A percentile compares a stretch with the other conserved stretches of the same genome.
phyloP scores from a whole-genome alignment of 2,113 vertebrate genomes.

The Tonatia bakeri region DNA sequence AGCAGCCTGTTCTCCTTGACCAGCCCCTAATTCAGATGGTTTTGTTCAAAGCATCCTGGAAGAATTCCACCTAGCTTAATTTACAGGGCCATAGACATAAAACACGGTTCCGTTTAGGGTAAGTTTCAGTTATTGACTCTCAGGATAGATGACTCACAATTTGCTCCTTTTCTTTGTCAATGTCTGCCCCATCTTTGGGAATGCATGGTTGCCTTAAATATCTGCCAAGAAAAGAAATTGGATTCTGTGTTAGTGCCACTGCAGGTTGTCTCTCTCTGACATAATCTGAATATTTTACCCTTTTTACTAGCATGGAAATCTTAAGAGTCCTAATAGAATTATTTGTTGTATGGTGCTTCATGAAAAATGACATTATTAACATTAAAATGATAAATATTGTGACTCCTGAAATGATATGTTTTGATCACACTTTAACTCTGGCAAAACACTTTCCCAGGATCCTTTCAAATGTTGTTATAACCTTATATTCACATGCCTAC shows the following conservation, averaged over 20 bases:
- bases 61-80: conserved; percentile 49
- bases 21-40: not conserved
- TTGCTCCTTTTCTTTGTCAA: conserved; percentile 56
- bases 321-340: conserved; percentile 62
- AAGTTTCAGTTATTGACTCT: conserved; percentile 51
- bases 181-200: conserved; percentile 70
- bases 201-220: conserved; percentile 67
- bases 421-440: conserved; percentile 60
- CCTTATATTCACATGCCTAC: conserved; percentile 26
- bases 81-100: conserved; percentile 33
- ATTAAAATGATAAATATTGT: conserved; percentile 68
- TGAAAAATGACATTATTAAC: conserved; percentile 56
- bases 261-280: conserved; percentile 45
- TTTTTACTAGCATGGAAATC: conserved; percentile 39
- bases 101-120: not conserved
- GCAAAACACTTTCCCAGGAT: conserved; percentile 54
- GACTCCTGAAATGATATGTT: conserved; percentile 47
- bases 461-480: conserved; percentile 43
- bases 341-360: conserved; percentile 48
- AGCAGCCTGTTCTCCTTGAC: not conserved
- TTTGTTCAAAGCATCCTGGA: conserved; percentile 24
- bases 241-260: conserved; percentile 41
- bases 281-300: conserved; percentile 45
- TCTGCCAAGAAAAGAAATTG: conserved; percentile 75
- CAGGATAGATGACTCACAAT: conserved; percentile 59